Base-by-base conservation (phyloP, 2,113 vertebrate species). In the Stegastes partitus region DNA sequence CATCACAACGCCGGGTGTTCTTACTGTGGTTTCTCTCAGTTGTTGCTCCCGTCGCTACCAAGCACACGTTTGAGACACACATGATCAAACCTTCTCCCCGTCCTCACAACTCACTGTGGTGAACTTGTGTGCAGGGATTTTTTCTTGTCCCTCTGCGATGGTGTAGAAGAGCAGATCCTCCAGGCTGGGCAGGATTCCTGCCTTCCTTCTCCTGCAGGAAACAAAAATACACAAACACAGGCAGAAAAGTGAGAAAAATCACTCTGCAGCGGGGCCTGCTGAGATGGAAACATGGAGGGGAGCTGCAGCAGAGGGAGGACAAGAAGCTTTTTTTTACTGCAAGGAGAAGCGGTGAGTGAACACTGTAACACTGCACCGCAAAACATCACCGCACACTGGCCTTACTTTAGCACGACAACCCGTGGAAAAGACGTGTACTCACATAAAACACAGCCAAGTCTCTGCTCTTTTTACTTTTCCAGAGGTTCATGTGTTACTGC, bases 121-220 rank as follows among this genome's bases (percentile, higher is more conserved):
- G 90, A 99, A 99, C 68, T 98, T 98, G 93, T 98, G 97, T 16
- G 97, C 97, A 1, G 98, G 98, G 93, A 99, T 99, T 92, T 96
- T 99, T 83, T 99, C 98, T 91, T 99, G 97, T 74, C 98, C 98
- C 94, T 98, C 98, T 39, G 98, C 98, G 84, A 99, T 99, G 77
- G 98, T 99, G 92, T 99, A 99, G 91, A 99, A 99, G 68, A 99
- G 96, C 34, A 99, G 95, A 92, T 99, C 98, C 92, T 99, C 98
- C 93, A 99, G 95, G 68, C 97, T 99, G 86, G 98, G 98, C 82
- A 99, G 93, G 69, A 99, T 95, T 82, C 98, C 97, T 68, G 97
- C 96, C 82, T 99, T 98, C 53, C 95, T 91, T 96, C 97, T 98
- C 94, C 98, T 99, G 92, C 57, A 77, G 81, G 56, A 73, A 23